phyloP scores from a whole-genome alignment of 2,797 vertebrate genomes.

The Podarcis siculus region DNA sequence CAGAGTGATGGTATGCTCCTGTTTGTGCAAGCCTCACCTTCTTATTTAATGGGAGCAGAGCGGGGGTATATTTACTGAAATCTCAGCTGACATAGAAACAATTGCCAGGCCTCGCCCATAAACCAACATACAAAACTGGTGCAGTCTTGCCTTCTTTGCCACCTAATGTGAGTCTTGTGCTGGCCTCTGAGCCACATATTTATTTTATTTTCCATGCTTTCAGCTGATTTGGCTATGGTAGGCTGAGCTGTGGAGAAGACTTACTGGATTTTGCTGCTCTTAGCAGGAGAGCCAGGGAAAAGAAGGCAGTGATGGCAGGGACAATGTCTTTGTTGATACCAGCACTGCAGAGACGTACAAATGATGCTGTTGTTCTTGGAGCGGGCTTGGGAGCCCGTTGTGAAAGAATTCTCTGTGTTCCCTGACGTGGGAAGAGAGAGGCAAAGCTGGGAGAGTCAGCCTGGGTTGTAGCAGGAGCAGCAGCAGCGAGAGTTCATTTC shows the following conservation, averaged over 20 bases:
- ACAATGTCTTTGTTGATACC: slow-evolving; percentile 59
- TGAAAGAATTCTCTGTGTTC: slow-evolving; percentile 68
- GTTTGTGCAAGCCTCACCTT: background rate
- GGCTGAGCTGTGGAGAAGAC: background rate
- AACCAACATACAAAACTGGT: background rate
- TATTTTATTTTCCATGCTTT: slow-evolving; percentile 2
- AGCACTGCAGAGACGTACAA: slow-evolving; percentile 44
- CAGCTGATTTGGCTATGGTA: no score
- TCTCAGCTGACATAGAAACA: background rate
- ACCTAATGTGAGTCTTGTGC: background rate
- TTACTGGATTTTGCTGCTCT: slow-evolving; percentile 10
- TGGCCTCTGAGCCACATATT: slow-evolving; percentile 43
- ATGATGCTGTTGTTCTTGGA: background rate
- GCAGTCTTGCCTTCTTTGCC: background rate
- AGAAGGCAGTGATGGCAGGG: background rate
- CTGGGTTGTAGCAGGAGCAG: background rate
- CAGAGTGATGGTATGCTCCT: background rate
- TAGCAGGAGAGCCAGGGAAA: slow-evolving; percentile 9
- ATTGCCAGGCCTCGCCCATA: background rate
- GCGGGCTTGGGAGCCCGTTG: background rate
- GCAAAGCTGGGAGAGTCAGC: background rate
- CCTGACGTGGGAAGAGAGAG: slow-evolving; percentile 58
- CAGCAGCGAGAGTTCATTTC: background rate
- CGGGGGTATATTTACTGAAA: background rate
- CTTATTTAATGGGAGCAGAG: background rate